phyloP scores from a whole-genome alignment of 1,140 invertebrate genomes.

The Muscidifurax raptorellus region DNA sequence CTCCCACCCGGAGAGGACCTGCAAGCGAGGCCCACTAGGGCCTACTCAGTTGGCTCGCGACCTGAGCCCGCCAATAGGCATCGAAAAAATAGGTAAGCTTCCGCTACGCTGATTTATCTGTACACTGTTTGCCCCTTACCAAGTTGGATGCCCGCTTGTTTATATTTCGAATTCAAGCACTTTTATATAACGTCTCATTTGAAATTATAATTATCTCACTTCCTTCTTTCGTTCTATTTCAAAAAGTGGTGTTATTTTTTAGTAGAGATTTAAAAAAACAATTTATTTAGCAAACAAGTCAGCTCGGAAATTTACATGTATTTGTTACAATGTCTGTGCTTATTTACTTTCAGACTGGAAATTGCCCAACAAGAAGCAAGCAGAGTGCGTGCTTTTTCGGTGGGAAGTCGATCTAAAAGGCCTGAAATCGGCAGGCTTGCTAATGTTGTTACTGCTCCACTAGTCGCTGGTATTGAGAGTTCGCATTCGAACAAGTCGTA shows the following conservation, averaged over 20 bases:
- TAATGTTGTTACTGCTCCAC: conserved; percentile 78
- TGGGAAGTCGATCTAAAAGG: conserved; percentile 80
- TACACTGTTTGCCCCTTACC: neutral
- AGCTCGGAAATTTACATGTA: no score
- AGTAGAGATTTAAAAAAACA: neutral
- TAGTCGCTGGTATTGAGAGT: conserved; percentile 73
- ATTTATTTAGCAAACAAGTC: no score
- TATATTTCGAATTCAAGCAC: no score
- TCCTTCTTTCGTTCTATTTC: neutral
- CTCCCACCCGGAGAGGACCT: conserved; percentile 78
- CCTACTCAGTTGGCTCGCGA: conserved; percentile 91
- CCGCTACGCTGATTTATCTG: no score
- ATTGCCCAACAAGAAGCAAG: conserved; percentile 69
- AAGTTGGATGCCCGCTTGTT: neutral
- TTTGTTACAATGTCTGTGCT: neutral
- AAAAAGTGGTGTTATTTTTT: neutral
- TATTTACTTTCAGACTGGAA: conserved; percentile 65
- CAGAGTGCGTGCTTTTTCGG: conserved; percentile 82
- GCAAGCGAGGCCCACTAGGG: conserved; percentile 81
- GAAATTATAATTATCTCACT: neutral
- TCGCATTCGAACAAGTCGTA: conserved; percentile 71
- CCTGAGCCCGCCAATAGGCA: conserved; percentile 77
- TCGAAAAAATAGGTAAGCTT: conserved; percentile 69
- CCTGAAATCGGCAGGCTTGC: conserved; percentile 70
- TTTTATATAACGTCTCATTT: no score